A percentile compares a stretch with the other conserved stretches of the same genome.
Conservation (phyloP, 2,797 vertebrate genomes). For the Nothura maculosa region DNA sequence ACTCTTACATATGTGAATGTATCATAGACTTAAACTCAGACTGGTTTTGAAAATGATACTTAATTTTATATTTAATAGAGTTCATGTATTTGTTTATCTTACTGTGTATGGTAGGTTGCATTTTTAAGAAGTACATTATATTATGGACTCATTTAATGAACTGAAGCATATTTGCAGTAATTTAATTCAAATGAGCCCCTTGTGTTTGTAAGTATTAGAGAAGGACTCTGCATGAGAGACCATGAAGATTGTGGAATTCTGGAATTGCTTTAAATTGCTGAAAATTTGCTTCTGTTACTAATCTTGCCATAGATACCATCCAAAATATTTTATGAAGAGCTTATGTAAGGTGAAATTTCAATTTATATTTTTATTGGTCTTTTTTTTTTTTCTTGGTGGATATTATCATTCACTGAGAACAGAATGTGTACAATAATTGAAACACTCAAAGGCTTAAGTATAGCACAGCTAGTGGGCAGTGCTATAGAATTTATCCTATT, state of each 20-base stretch:
- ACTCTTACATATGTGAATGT: background rate
- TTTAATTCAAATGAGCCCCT: slow-evolving; percentile 2
- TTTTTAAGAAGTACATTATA: slow-evolving; percentile 7
- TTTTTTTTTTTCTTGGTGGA: background rate
- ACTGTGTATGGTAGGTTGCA: background rate
- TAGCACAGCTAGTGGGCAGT: slow-evolving; percentile 10
- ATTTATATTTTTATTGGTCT: background rate
- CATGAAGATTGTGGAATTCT: background rate
- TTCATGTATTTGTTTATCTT: slow-evolving; percentile 39
- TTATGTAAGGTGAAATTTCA: background rate
- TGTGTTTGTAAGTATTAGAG: background rate
- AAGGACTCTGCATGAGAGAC: slow-evolving; percentile 12
- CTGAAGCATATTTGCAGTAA: slow-evolving; percentile 25
- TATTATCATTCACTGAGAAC: background rate
- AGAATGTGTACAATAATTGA: background rate
- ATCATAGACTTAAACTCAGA: background rate
- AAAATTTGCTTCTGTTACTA: slow-evolving; percentile 19
- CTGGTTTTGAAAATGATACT: background rate
- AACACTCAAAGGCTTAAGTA: slow-evolving; percentile 39
- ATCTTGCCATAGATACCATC: background rate
- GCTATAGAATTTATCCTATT: slow-evolving; percentile 63
- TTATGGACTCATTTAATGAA: slow-evolving; percentile 37
- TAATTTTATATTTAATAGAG: slow-evolving; percentile 16
- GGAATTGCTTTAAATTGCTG: slow-evolving; percentile 5
- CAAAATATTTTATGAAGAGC: background rate